Evolutionary conservation across 2,888 invertebrate species (phyloP), one percentile per base, ranked within the genome.

Genomic region (Ichneumoninae sp.): DNA sequence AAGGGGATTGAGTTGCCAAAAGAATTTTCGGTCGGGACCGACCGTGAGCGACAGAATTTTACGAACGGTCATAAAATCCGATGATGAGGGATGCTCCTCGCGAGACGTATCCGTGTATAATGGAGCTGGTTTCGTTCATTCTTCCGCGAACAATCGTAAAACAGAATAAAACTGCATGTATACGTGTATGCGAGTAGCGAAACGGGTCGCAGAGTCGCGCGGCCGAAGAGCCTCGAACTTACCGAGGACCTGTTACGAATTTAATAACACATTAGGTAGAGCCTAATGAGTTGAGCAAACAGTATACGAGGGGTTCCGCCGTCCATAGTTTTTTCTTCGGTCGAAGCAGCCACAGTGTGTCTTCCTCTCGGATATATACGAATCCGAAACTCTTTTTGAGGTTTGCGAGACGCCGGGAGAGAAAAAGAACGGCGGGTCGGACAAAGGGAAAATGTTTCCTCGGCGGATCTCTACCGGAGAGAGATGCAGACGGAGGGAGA

Each of bases 201-300:
- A 66, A 47, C 19, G 50, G 19, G 16, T 19, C 52, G 71, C 63
- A 44, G 74, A 44, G 69, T n/a, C 19, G 16, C 19, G 16, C 63
- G 10, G 68, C 78, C 74, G 74, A 82, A 68, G 75, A 69, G 57
- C 47, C 76, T 33, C 66, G 76, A 82, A 81, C 70, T 74, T 63
- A 52, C 71, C 79, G 77, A 81, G 71, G 83, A 83, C 84, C 88
- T 83, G 85, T 87, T 86, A 81, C 85, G 85, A 87, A 86, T 86
- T 88, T 88, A 88, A 87, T 89, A 86, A 87, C 90, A 89, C 90
- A 91, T 92, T 90, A 89, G 87, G 86, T 82, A 77, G 76, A 50
- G 75, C 73, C 88, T 88, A 88, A 89, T 88, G 89, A 90, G 89
- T 92, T 89, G 88, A 85, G 81, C 83, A 86, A 88, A 88, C 75